A percentile compares a stretch with the other conserved stretches of the same genome.
phyloP scores from a whole-genome alignment of 2,888 invertebrate genomes.

The Amiota minor region DNA sequence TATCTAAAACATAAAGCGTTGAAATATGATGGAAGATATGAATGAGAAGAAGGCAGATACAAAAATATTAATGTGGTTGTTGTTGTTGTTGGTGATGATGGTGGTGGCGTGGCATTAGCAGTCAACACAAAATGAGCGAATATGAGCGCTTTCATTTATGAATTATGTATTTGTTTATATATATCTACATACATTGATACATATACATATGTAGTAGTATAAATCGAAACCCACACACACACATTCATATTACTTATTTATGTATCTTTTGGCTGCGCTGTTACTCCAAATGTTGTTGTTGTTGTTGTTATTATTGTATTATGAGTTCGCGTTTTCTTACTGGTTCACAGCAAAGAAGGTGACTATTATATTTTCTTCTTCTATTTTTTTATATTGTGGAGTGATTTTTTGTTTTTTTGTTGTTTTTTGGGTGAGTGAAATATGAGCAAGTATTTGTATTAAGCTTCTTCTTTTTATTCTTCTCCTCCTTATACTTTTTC shows the following conservation, averaged over 20 bases:
- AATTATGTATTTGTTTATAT: conserved; percentile 64
- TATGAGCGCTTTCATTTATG: conserved; percentile 68
- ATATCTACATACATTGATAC: conserved; percentile 48
- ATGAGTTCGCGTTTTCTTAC: conserved; percentile 65
- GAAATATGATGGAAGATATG: conserved; percentile 70
- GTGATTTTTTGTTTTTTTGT: conserved; percentile 13
- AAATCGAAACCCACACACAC: conserved; percentile 3
- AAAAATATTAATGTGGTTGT: conserved; percentile 27
- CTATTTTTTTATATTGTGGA: conserved; percentile 27
- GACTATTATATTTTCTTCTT: conserved; percentile 53
- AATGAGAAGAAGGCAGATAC: conserved; percentile 55
- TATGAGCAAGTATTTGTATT: conserved; percentile 36
- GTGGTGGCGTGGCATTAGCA: conserved; percentile 38
- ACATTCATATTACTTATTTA: conserved; percentile 6
- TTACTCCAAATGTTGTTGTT: conserved; percentile 12
- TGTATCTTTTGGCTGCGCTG: not conserved
- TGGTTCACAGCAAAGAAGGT: conserved; percentile 62
- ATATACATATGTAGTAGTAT: too few relatives aligned
- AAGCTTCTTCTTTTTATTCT: conserved; percentile 23
- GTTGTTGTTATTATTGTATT: conserved; percentile 44
- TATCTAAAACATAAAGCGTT: conserved; percentile 43
- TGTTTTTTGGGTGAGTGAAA: conserved; percentile 19
- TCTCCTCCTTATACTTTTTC: not conserved
- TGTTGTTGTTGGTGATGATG: conserved; percentile 41
- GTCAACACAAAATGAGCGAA: conserved; percentile 61